Evolutionary conservation across 23 tunicate genomes (phyloP), one percentile per base, ranked within the genome.

Genomic region (Trididemnum clinides): DNA sequence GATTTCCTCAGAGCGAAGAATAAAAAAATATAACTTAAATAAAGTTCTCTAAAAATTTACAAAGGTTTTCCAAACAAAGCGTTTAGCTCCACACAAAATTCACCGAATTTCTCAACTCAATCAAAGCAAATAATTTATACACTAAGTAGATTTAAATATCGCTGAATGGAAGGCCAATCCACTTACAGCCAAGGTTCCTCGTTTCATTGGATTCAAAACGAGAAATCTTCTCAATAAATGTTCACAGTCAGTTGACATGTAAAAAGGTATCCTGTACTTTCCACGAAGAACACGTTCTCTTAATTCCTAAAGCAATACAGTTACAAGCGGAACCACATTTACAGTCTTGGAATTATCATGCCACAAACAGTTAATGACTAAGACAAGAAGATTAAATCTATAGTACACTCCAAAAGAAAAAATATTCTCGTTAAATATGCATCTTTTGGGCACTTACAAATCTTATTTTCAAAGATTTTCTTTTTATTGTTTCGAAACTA

Each of bases 241-340:
- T 78, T 95, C 99, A 80, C 99, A 95, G 81, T 95, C 99, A 22
- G 99, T 95, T 12, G 92, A 86, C 99, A 95, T 95, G 83, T 95
- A 95, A 84, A 95, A 95, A 19, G 99, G 99, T 33, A 95, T 91
- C 38, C 99, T 58, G 79, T 95, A 95, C 49, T 95, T 95, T 33
- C 99, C 99, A 39, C 99, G 58, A 29, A 95, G 64, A 34, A 95
- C 99, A 20, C 99, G 89, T 50, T 95, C 99, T 0, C 99, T 86
- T 3, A 95, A 87, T 79, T 95, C 99, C 96, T 93, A 29, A 19
- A 49, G n/a, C n/a, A n/a, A n/a, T n/a, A n/a, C n/a, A n/a, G n/a
- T n/a, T n/a, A n/a, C n/a, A n/a, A n/a, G n/a, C n/a, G n/a, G n/a
- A n/a, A n/a, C n/a, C n/a, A n/a, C n/a, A n/a, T n/a, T n/a, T n/a